A percentile compares a stretch with the other conserved stretches of the same genome.
Evolutionary conservation across 2,888 invertebrate genomes (phyloP).

Genomic region (Ferrisia virgata): DNA sequence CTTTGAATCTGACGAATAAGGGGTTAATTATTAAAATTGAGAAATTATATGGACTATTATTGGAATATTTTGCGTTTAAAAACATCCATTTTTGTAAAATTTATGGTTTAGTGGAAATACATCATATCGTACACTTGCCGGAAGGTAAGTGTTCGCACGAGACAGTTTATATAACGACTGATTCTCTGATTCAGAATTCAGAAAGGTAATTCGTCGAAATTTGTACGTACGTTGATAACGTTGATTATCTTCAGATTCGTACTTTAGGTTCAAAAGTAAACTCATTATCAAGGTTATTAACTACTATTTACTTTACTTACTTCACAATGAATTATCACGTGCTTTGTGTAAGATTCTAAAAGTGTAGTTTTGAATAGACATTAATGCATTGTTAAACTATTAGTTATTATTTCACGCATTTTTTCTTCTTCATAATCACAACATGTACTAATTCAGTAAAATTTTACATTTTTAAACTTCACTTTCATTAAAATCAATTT

Average conservation of each 20-base stretch:
- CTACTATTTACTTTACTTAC: neutral
- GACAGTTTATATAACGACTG: neutral
- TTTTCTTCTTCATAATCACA: neutral
- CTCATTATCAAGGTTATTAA: neutral
- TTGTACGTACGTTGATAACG: neutral
- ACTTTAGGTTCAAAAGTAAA: neutral
- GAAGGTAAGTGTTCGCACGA: neutral
- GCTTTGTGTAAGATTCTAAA: neutral
- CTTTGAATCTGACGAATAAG: conserved; percentile 15
- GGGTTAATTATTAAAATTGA: conserved; percentile 23
- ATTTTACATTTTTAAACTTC: neutral
- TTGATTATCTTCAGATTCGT: neutral
- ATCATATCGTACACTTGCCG: neutral
- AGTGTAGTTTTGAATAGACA: neutral
- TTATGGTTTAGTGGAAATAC: neutral
- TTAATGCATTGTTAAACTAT: neutral
- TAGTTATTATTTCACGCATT: neutral
- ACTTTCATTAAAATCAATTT: neutral
- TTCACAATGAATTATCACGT: neutral
- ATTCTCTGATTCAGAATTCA: neutral
- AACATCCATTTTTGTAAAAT: neutral
- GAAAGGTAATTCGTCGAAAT: no score
- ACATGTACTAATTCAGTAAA: neutral
- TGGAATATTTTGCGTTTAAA: neutral
- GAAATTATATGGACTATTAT: neutral